Evolutionary conservation across 2,888 invertebrate species (phyloP).

Genomic region (Priocnemis perturbator): DNA sequence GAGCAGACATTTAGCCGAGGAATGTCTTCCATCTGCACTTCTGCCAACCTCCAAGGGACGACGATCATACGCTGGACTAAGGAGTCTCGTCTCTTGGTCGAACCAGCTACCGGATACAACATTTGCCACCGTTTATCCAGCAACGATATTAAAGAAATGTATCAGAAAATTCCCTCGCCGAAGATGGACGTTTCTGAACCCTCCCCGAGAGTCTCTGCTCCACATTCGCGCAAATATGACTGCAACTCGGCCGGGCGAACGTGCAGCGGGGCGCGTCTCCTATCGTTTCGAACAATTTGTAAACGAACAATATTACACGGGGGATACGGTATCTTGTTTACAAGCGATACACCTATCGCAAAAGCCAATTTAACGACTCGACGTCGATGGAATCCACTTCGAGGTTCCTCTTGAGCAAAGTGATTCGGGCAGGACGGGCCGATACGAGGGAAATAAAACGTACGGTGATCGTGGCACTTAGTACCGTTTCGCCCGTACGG

Average conservation of each 20-base stretch:
- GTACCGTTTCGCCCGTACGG: conserved; percentile 44
- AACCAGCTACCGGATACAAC: not conserved
- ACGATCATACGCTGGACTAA: too few species aligned
- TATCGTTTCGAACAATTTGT: conserved; percentile 41
- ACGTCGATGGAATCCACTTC: conserved; percentile 28
- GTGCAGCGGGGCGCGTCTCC: not conserved
- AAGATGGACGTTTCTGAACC: too few species aligned
- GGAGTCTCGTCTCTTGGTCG: not conserved
- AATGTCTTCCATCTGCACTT: conserved; percentile 51
- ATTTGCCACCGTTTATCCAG: not conserved
- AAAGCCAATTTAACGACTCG: conserved; percentile 27
- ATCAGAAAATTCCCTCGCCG: too few species aligned
- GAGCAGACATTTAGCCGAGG: conserved; percentile 33
- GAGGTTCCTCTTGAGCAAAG: conserved; percentile 22
- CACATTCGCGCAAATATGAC: too few species aligned
- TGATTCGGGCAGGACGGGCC: conserved; percentile 26
- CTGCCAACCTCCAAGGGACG: too few species aligned
- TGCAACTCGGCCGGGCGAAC: not conserved
- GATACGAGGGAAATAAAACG: conserved; percentile 52
- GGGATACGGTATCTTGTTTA: conserved; percentile 9
- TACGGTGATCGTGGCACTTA: conserved; percentile 58
- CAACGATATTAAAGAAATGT: not conserved
- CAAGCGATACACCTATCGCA: conserved; percentile 48
- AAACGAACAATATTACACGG: conserved; percentile 37
- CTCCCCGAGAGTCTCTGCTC: too few species aligned